Evolutionary conservation across 2,113 vertebrate genomes (phyloP), one percentile per base, ranked within the genome.

Genomic region (Chaetodon trifascialis): DNA sequence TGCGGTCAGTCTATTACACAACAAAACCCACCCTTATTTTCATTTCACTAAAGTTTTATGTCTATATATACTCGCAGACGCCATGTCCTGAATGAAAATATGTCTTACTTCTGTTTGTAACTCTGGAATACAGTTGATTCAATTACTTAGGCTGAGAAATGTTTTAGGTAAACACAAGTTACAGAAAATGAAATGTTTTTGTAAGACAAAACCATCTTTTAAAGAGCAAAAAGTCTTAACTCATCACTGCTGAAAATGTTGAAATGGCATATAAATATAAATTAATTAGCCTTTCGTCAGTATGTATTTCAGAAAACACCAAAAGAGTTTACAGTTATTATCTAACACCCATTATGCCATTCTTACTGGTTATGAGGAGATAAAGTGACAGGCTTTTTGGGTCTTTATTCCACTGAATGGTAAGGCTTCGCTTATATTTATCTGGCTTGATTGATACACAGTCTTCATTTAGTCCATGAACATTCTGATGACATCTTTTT

Each of bases 1-100:
- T 2, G 0, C 12, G 1, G 79, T 49, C 63, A 40, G n/a, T 68
- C 66, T 73, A 59, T 94, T 93, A 89, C 84, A 91, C 90, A 92
- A 93, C 83, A 75, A 84, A 79, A 73, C 11, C 42, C 44, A 73
- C 65, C 73, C 63, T 84, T 66, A 34, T 81, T 80, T 80, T 84
- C 38, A 79, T 82, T 73, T 73, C 52, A 2, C 67, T 79, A 15
- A 49, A 44, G 71, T 71, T 83, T 86, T 47, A 55, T 34, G 58
- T 66, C 68, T 16, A 21, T 66, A 58, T 79, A 67, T 51, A 62
- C 64, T 68, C 63, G 17, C 23, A 70, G 51, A 30, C 23, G 21
- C 65, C 60, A 67, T 73, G 70, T 80, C 69, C 71, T 64, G 59
- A 67, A 65, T 23, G 51, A 44, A 54, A 52, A 40, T 51, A 55